Conservation (phyloP, 2,888 invertebrate genomes). For the Caenorhabditis sp. region DNA sequence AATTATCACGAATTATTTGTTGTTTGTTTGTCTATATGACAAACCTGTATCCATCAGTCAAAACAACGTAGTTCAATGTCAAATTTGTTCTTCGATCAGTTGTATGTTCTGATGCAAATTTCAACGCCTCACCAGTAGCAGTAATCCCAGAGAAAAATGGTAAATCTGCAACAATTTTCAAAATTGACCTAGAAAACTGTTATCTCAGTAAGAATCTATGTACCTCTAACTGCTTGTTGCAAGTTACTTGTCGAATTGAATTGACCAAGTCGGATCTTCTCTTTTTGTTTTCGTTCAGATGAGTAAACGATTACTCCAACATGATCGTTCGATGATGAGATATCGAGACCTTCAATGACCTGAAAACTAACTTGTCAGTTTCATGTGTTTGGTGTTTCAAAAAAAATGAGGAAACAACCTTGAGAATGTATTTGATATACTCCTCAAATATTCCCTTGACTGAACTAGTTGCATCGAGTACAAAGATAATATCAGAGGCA, state of each 20-base stretch:
- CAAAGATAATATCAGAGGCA: conserved; percentile 34
- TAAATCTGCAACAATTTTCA: conserved; percentile 30
- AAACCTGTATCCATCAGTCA: conserved; percentile 61
- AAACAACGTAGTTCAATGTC: conserved; percentile 51
- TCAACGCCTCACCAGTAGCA: conserved; percentile 60
- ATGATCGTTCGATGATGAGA: conserved; percentile 30
- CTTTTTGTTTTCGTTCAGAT: conserved; percentile 31
- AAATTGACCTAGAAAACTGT: background rate
- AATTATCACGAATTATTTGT: background rate
- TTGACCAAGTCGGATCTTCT: conserved; percentile 37
- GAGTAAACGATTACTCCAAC: conserved; percentile 46
- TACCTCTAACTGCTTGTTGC: conserved; percentile 5
- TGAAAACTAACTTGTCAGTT: conserved; percentile 5
- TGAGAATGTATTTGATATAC: conserved; percentile 28
- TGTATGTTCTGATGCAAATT: conserved; percentile 49
- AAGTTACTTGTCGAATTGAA: conserved; percentile 11
- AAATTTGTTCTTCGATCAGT: conserved; percentile 44
- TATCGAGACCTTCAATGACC: conserved; percentile 46
- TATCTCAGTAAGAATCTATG: background rate
- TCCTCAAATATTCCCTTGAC: conserved; percentile 31
- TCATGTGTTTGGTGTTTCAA: background rate
- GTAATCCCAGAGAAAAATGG: conserved; percentile 60
- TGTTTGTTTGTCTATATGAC: background rate
- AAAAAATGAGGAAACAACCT: conserved; percentile 13
- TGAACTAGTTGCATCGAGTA: conserved; percentile 45